A percentile compares a stretch with the other conserved stretches of the same genome.
phyloP scores from a whole-genome alignment of 2,113 vertebrate species.

The Gnathonemus echidnorhynchus region DNA sequence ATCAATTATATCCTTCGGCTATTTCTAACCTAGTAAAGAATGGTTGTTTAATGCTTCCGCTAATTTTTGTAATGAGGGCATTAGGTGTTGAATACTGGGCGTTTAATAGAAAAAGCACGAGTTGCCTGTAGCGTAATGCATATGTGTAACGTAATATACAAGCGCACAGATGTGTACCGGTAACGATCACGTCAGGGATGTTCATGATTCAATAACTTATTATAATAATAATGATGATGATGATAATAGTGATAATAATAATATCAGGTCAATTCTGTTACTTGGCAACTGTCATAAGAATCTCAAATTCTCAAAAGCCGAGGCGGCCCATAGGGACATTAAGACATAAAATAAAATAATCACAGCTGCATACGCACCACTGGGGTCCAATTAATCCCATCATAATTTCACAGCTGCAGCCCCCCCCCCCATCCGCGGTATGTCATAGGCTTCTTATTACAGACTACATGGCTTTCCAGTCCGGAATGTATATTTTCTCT shows the following conservation, averaged over 20 bases:
- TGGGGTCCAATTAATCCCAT: neutral
- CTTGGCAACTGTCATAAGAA: neutral
- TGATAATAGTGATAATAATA: neutral
- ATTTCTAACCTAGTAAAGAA: neutral
- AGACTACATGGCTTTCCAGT: neutral
- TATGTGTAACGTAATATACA: neutral
- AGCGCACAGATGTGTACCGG: neutral
- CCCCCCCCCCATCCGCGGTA: neutral
- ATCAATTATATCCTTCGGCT: neutral
- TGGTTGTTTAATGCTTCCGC: neutral
- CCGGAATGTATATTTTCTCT: neutral
- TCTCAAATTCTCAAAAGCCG: neutral
- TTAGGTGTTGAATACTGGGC: constrained; percentile 7
- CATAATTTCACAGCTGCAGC: neutral
- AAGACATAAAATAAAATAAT: neutral
- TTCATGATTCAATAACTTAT: neutral
- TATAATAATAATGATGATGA: neutral
- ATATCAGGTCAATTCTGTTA: neutral
- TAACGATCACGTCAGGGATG: neutral
- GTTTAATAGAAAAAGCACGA: neutral
- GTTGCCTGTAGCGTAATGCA: neutral
- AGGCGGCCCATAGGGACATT: neutral
- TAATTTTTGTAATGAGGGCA: neutral
- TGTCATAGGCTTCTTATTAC: neutral
- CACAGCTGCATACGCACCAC: neutral